Evolutionary conservation across 2,797 vertebrate species (phyloP).

Genomic region (Arremon aurantiirostris): DNA sequence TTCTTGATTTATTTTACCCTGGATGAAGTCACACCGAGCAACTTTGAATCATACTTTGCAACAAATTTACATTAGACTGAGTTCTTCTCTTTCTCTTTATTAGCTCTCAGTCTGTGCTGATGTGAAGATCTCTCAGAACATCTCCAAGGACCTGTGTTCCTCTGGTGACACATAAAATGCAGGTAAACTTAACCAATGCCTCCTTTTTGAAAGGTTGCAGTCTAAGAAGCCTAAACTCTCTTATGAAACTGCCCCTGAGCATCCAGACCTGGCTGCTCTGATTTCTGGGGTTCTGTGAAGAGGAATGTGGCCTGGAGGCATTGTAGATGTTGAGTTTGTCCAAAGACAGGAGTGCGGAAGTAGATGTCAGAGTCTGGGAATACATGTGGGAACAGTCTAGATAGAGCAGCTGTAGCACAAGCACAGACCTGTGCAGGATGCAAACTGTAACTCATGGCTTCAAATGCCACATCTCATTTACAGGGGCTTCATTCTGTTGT

Average conservation of each 20-base stretch:
- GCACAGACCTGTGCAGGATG: not conserved
- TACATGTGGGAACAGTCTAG: rapidly evolving
- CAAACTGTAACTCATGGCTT: not conserved
- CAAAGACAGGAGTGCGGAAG: not conserved
- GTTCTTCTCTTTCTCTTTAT: not conserved
- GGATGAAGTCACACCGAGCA: not conserved
- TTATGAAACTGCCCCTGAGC: not conserved
- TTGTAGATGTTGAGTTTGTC: not conserved
- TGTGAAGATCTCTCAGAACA: not conserved
- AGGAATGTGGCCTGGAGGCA: not conserved
- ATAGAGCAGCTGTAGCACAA: not conserved
- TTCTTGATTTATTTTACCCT: not conserved
- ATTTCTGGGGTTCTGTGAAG: not conserved
- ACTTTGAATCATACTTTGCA: not conserved
- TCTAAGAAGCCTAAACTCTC: not conserved
- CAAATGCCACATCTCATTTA: not conserved
- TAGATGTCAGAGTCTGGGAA: not conserved
- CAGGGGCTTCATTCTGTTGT: not conserved
- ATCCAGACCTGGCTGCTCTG: not conserved
- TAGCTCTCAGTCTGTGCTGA: not conserved
- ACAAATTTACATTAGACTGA: not conserved
- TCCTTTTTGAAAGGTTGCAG: not conserved
- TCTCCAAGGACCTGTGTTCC: not conserved
- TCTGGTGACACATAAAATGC: not conserved
- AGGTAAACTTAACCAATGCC: not conserved